Conservation (phyloP, 1,140 invertebrate genomes). For the Stenopsyche tienmushanensis region DNA sequence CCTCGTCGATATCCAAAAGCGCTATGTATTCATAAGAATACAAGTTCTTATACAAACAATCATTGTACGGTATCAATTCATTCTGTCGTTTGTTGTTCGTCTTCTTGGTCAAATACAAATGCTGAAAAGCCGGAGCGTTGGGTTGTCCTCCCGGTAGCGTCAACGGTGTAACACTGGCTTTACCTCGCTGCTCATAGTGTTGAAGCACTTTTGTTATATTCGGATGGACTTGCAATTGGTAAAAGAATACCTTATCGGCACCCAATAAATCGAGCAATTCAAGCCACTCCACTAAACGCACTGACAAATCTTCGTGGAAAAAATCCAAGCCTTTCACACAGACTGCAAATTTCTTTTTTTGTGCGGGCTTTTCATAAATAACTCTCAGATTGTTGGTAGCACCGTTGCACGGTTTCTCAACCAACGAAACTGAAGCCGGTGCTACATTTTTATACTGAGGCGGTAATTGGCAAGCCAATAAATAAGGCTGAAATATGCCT, state of each 20-base stretch:
- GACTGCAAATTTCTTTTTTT: conserved; percentile 84
- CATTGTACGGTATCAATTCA: conserved; percentile 95
- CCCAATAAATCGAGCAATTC: conserved; percentile 83
- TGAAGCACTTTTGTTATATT: conserved; percentile 87
- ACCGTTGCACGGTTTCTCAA: conserved; percentile 80
- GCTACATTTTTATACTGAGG: conserved; percentile 69
- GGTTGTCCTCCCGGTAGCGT: conserved; percentile 90
- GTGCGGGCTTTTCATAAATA: conserved; percentile 72
- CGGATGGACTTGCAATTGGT: conserved; percentile 86
- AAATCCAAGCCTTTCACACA: conserved; percentile 95
- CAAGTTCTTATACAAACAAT: conserved; percentile 92
- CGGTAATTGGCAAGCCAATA: conserved; percentile 85
- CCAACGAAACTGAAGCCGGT: conserved; percentile 83
- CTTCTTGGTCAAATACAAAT: conserved; percentile 86
- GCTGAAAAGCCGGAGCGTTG: conserved; percentile 83
- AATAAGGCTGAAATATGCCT: conserved; percentile 87
- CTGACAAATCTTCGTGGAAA: conserved; percentile 85
- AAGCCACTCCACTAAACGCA: conserved; percentile 92
- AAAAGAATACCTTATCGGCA: conserved; percentile 91
- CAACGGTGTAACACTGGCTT: conserved; percentile 81
- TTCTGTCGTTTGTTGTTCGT: conserved; percentile 91
- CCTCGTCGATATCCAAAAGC: conserved; percentile 90
- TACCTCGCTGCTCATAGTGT: conserved; percentile 74
- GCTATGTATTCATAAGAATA: conserved; percentile 89
- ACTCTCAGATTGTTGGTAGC: conserved; percentile 86